Evolutionary conservation across 2,888 invertebrate genomes (phyloP), one percentile per base, ranked within the genome.

Genomic region (Hetaerina titia): DNA sequence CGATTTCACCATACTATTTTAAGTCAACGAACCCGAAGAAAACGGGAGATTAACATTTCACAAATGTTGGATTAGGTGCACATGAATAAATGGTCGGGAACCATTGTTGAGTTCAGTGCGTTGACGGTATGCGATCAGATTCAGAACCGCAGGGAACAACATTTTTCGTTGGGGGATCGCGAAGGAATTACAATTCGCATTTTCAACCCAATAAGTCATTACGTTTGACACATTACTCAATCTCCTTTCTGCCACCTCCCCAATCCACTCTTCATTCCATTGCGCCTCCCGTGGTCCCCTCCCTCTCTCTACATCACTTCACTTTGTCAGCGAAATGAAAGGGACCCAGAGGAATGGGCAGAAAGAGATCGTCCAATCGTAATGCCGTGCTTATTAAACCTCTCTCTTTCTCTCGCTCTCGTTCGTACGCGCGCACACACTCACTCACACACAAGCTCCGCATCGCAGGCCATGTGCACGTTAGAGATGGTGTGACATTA

Each of bases 241-340:
- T 81, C 13, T 45, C 81, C 81, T 8, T 31, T 13, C 81, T n/a
- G 22, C 11, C 25, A 81, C 22, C 31, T 31, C 31, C 81, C 69
- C 7, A 31, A 81, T 81, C 7, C 69, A 7, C 69, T 22, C 22
- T 22, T 19, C 69, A 19, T 69, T 22, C 81, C 31, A 31, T 15
- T 6, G 31, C 19, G 8, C 81, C 81, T 81, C 31, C 19, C 69
- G n/a, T 69, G n/a, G n/a, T 9, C 19, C 69, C 81, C 81, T 11
- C 81, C 81, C 25, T 81, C 81, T 74, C 74, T 69, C 69, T 81
- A 31, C 81, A 81, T 81, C 81, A 25, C 81, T 81, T 81, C 81
- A 81, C 81, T 81, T 81, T 81, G 81, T 81, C 81, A 81, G 81
- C 81, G 89, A 58, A 57, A 89, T 89, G 58, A 89, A 89, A 89